Base-by-base conservation (phyloP, 2,888 invertebrate species). In the Hofmannophila pseudospretella region DNA sequence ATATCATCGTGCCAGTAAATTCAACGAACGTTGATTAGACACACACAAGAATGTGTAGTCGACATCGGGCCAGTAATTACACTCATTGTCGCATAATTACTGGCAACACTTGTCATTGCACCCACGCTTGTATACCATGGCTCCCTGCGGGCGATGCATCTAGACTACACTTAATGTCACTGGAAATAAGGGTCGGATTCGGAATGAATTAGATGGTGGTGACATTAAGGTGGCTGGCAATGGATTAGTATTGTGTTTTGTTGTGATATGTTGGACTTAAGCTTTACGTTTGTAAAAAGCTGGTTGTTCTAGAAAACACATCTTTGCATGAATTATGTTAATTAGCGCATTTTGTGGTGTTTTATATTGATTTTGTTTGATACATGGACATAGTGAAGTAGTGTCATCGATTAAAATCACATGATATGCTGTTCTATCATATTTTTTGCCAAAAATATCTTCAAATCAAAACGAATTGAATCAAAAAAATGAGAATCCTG, bases 51-150 rank as follows among this genome's bases (percentile, higher is more conserved):
- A 14, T 12, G 10, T 20, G 54, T 51, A 55, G 53, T 32, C 54
- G 47, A 49, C 56, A 57, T 65, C 62, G 62, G 50, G 58, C 54
- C 50, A 56, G 61, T 81, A 80, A 82, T 82, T 75, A 78, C 78
- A 71, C 73, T 78, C 76, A 82, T 82, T 82, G 81, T 81, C 78
- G 74, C 70, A 65, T 80, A 77, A 82, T 82, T 81, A 81, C 74
- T 57, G 48, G 56, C 65, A 74, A 74, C 79, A 78, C 73, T 81
- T 73, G 75, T 77, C 70, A 65, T 58, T 76, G 77, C 75, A 72
- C 76, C 77, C 74, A 78, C 75, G 70, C 72, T 58, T 46, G n/a
- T n/a, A n/a, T n/a, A n/a, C n/a, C n/a, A n/a, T n/a, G n/a, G n/a
- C n/a, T n/a, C n/a, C n/a, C n/a, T n/a, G n/a, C n/a, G n/a, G n/a